A percentile compares a stretch with the other conserved stretches of the same genome.
phyloP scores from a whole-genome alignment of 2,113 vertebrate genomes.

The Dendropsophus ebraccatus region DNA sequence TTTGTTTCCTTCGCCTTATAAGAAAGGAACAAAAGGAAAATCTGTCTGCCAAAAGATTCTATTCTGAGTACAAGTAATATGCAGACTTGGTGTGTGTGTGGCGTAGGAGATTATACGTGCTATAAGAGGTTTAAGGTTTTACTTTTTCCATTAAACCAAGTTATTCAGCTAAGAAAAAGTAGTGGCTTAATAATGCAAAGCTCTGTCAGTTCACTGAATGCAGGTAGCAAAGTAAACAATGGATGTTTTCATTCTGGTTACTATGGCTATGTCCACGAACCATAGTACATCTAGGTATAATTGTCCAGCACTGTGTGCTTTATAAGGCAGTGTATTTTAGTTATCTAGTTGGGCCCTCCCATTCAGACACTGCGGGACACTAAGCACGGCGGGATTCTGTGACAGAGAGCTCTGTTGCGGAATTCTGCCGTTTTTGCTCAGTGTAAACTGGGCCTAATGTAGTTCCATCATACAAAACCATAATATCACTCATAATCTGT shows the following conservation, averaged over 20 bases:
- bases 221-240: not conserved
- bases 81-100: not conserved
- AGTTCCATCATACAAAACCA: too few relatives aligned
- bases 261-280: not conserved
- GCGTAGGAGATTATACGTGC: not conserved
- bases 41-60: not conserved
- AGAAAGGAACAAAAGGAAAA: not conserved
- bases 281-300: not conserved
- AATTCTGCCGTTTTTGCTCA: too few relatives aligned
- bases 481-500: too few relatives aligned
- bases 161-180: not conserved
- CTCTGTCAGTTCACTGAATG: not conserved
- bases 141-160: not conserved
- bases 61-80: not conserved
- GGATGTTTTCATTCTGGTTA: not conserved
- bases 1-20: not conserved
- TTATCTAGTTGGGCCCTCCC: too few relatives aligned
- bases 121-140: not conserved
- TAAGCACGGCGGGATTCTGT: too few relatives aligned
- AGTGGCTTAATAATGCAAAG: not conserved
- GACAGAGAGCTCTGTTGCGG: too few relatives aligned
- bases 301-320: too few relatives aligned
- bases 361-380: too few relatives aligned
- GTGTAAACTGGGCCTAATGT: too few relatives aligned
- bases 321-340: too few relatives aligned